Conservation (phyloP, 2,888 invertebrate species). For the Pedicia rivosa region DNA sequence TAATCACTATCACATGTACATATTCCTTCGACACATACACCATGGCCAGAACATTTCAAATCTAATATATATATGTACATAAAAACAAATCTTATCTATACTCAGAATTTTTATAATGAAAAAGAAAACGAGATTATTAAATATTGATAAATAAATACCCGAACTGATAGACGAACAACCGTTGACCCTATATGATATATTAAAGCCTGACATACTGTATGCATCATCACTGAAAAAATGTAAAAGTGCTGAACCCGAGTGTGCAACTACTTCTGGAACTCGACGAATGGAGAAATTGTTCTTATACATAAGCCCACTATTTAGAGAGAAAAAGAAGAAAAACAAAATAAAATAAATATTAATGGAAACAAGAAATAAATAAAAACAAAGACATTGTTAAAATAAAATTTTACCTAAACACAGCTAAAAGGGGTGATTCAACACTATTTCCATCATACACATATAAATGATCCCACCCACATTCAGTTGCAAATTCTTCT, state of each 20-base stretch:
- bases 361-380: too few relatives aligned
- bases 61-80: too few relatives aligned
- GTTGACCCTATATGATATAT: conserved; percentile 80
- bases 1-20: conserved; percentile 73
- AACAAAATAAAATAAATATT: too few relatives aligned
- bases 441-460: conserved; percentile 97
- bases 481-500: conserved; percentile 94
- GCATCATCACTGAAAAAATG: conserved; percentile 99
- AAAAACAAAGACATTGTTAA: too few relatives aligned
- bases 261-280: conserved; percentile 69
- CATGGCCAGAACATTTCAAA: conserved; percentile 57
- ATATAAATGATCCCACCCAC: conserved; percentile 98
- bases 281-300: conserved; percentile 54
- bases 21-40: conserved; percentile 68
- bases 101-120: too few relatives aligned
- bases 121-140: too few relatives aligned
- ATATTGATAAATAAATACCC: too few relatives aligned
- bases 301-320: conserved; percentile 81
- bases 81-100: too few relatives aligned
- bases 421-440: conserved; percentile 79
- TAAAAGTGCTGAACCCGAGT: conserved; percentile 70
- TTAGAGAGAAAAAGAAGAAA: too few relatives aligned
- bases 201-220: conserved; percentile 97
- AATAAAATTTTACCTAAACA: conserved; percentile 52
- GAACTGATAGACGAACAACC: conserved; percentile 63